Base-by-base conservation (phyloP, 2,797 vertebrate genomes). In the Vipera latastei region DNA sequence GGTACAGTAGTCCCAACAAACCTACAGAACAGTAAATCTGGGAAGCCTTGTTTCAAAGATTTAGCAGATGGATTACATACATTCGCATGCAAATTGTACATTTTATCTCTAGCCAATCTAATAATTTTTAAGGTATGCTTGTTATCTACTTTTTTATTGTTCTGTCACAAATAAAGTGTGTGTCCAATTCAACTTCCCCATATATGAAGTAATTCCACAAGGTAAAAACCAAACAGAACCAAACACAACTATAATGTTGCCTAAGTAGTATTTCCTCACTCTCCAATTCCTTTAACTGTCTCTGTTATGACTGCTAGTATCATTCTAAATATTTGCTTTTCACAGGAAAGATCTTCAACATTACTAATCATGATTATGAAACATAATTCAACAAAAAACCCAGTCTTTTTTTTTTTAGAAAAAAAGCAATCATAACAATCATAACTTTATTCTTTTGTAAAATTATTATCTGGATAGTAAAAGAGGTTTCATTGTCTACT, bases 261-360 rank as follows among this genome's bases (percentile, higher is more conserved):
- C 86, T 89, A 26, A 92, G 89, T 53, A 69, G 94, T 92, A 53
- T 60, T 26, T 8, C 25, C 89, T 56, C 55, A n/a, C 73, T 93
- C 3, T 51, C 32, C 44, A 51, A 20, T 60, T 73, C 4, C 28
- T 55, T 90, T 51, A 91, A 57, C 9, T 12, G 32, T 48, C 26
- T 78, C 38, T n/a, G n/a, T 38, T 25, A 18, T 20, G 73, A 20
- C 12, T 55, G 53, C 22, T 69, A 16, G 20, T 61, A 60, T 51
- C 26, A 20, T 11, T 59, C 9, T 48, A 18, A 61, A 9, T 86
- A 85, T 6, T 22, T 61, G 18, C 2, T 86, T 91, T 51, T 61
- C 90, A 61, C 26, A 25, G 16, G 60, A 61, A 61, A 4, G 3
- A 78, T 22, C 8, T 44, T 56, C 20, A 86, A 28, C 2, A 38